A percentile compares a stretch with the other conserved stretches of the same genome.
phyloP scores from a whole-genome alignment of 1,140 invertebrate genomes.

The Sitobion miscanthi region DNA sequence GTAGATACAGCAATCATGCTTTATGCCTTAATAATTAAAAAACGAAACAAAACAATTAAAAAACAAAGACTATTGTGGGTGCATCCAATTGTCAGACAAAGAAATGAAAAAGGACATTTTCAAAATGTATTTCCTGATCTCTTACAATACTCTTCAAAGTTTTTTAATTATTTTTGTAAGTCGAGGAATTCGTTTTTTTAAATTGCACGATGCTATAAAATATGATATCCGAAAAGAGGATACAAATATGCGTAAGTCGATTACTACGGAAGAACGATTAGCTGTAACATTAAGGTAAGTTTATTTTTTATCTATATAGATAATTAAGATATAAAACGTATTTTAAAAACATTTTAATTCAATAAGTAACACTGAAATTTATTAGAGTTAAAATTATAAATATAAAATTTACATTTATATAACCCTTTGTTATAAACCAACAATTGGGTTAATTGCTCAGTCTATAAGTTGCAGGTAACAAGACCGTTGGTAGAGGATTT shows the following conservation, averaged over 20 bases:
- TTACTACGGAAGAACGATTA: slow-evolving; percentile 14
- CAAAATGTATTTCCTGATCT: background rate
- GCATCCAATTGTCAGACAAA: background rate
- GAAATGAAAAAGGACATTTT: slow-evolving; percentile 1
- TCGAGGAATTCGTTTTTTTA: slow-evolving; percentile 7
- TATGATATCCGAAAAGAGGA: slow-evolving; percentile 12
- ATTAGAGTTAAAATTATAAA: background rate
- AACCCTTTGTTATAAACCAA: background rate
- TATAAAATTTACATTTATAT: background rate
- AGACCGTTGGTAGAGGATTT: no score
- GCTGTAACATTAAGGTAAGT: background rate
- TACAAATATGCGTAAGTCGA: slow-evolving; percentile 29
- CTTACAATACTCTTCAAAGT: background rate
- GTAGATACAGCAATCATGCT: slow-evolving; percentile 10
- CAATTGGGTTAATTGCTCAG: no score
- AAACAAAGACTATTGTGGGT: background rate
- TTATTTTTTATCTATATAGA: background rate
- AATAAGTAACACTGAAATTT: background rate
- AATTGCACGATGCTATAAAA: slow-evolving; percentile 32
- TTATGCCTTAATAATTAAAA: background rate
- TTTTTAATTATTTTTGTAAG: slow-evolving; percentile 11
- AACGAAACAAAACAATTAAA: slow-evolving; percentile 7
- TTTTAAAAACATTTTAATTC: background rate
- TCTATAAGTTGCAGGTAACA: no score
- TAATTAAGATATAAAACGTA: background rate